Evolutionary conservation across 92 coral and sea anemone genomes (phyloP), one percentile per base, ranked within the genome.

Genomic region (Heliopora coerulea): DNA sequence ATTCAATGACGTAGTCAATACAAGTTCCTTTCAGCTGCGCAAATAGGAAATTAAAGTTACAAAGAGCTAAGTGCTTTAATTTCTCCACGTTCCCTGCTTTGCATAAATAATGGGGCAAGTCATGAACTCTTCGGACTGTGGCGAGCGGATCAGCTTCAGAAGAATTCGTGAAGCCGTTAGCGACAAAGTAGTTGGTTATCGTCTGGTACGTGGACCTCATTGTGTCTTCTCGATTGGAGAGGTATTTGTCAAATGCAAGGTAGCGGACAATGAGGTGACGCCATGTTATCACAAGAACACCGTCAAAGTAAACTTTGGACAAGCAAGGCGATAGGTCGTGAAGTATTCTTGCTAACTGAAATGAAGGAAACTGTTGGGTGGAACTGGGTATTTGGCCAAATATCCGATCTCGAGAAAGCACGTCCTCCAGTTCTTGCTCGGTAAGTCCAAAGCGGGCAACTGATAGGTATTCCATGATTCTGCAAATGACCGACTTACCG

Each of bases 371-470:
- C 23, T 93, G 93, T 40, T 87, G 86, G 49, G 85, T 69, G 7
- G 91, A 83, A 20, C 96, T 91, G 19, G 87, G 66, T 2, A 85
- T 87, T 62, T 91, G 96, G 34, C 89, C 83, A 49, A 89, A 96
- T 8, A 58, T 81, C 18, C 87, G 89, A 73, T 95, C 90, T 48
- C 96, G 91, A 56, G 96, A 88, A 56, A 95, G 80, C 21, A 95
- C 41, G 67, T 95, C 96, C 42, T 95, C 91, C 58, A 95, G 78
- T 70, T 95, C 99, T 31, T 91, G 59, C 54, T 82, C 96, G 48
- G 95, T 90, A 19, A 95, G 82, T 14, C 99, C 99, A 52, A 80
- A 59, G 19, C 77, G 83, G 19, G 96, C 86, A 7, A 88, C 91
- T 12, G 99, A 87, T 5, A 95, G 65, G 66, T 88, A 95, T 11